Conservation (phyloP, 2,797 vertebrate genomes). For the Poliocrania exsul region DNA sequence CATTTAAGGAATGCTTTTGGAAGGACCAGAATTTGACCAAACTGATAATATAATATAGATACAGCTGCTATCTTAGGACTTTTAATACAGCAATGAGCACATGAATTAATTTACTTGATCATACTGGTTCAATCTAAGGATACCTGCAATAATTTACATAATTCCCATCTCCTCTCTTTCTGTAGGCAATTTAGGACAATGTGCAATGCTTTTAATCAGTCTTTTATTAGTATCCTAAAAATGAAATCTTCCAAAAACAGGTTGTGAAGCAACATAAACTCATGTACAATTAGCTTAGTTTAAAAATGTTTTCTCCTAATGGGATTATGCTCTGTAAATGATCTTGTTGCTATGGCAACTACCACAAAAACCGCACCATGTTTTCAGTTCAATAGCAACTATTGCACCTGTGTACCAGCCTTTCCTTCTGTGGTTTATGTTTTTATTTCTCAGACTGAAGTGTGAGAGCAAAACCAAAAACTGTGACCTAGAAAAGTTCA, state of each 20-base stretch:
- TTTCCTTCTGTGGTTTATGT: slow-evolving; percentile 27
- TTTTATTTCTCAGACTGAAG: not conserved
- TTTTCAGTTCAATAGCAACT: slow-evolving; percentile 61
- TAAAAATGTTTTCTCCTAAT: slow-evolving; percentile 75
- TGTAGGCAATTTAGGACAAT: slow-evolving; percentile 68
- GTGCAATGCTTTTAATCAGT: slow-evolving; percentile 44
- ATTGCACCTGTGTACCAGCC: slow-evolving; percentile 73
- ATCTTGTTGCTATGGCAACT: slow-evolving; percentile 73
- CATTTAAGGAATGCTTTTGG: not conserved
- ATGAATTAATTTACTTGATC: slow-evolving; percentile 41
- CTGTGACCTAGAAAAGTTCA: slow-evolving; percentile 35
- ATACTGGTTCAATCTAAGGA: slow-evolving; percentile 20
- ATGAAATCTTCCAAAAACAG: slow-evolving; percentile 66
- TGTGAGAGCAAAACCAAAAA: slow-evolving; percentile 19
- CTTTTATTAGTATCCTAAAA: slow-evolving; percentile 70
- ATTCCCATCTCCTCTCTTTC: slow-evolving; percentile 37
- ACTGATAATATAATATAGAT: not conserved
- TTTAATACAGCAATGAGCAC: slow-evolving; percentile 18
- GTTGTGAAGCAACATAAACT: slow-evolving; percentile 70
- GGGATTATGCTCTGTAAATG: slow-evolving; percentile 77
- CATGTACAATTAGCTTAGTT: slow-evolving; percentile 74
- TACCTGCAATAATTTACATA: slow-evolving; percentile 65
- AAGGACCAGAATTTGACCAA: not conserved
- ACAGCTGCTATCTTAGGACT: not conserved
- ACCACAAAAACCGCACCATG: slow-evolving; percentile 67